Base-by-base conservation (phyloP, 2,113 vertebrate species). In the Collichthys lucidus region DNA sequence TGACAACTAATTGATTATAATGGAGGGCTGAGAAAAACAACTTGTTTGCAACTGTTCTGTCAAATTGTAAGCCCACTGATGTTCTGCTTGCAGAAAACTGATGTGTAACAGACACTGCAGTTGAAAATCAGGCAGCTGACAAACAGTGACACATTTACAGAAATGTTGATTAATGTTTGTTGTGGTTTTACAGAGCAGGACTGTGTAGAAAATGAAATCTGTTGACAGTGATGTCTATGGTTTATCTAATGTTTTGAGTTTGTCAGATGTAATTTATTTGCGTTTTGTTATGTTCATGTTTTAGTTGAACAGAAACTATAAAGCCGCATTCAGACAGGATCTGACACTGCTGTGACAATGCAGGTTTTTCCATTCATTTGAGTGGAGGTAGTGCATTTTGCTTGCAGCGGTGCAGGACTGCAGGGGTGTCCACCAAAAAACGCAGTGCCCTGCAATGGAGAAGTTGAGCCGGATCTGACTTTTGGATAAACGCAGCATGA, bases 161-260 rank as follows among this genome's bases (percentile, higher is more conserved):
- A 40, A 40, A 40, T 40, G 35, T 40, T 35, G 31, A 35, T 35
- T 40, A 40, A 40, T 40, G 35, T 40, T 40, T 40, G 35, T 8
- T 40, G 35, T 40, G 1, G 44, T 14, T 59, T 59, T 29, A 16
- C 5, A 29, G 29, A 59, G 57, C 15, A 31, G 57, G 26, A 4
- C 57, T 19, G 6, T 31, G 15, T 60, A 8, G 26, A 22, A 66
- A 49, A 47, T 19, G 11, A 35, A 31, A 31, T 14, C 19, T 35
- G 24, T 63, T 19, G 53, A 44, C 55, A 20, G 11, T 12, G 11
- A 62, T 10, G 35, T 59, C 63, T 66, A 22, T 75, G 40, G 3
- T 67, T 67, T 49, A 47, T 68, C 55, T 50, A 67, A 24, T 59
- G 14, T 26, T 65, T 55, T 40, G 3, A 53, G 7, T 59, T 49